These are phyloP conservation scores for Mesocentrotus franciscanus DNA, from an alignment of 53 echinoderm and acorn worm genomes.

Conservation along the genomic window DNA sequence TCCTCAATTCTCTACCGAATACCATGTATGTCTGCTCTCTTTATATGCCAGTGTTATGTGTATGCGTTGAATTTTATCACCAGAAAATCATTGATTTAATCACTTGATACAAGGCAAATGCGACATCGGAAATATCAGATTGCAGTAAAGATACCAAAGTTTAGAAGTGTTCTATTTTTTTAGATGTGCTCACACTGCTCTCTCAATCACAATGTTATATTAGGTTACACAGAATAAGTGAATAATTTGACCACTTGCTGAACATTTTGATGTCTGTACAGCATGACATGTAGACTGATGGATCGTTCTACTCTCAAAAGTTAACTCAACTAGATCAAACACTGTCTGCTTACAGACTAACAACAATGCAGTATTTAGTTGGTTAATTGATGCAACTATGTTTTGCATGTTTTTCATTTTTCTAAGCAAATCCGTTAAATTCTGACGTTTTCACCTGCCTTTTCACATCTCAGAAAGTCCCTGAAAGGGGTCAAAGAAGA, in stretches of 20 bases:
- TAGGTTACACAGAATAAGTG: not conserved
- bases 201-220: not conserved
- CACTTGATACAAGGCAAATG: not conserved
- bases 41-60: not conserved
- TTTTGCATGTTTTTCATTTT: not conserved
- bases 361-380: not conserved
- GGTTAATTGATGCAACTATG: not conserved
- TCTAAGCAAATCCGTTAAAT: not conserved
- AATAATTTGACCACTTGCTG: not conserved
- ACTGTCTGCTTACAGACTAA: not conserved
- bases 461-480: not conserved
- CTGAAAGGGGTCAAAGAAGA: not conserved
- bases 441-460: conserved; percentile 7
- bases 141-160: conserved; percentile 1
- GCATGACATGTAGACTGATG: not conserved
- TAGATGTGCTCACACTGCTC: not conserved
- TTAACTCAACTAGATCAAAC: not conserved
- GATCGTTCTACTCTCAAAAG: not conserved
- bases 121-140: not conserved
- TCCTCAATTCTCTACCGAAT: not conserved
- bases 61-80: conserved; percentile 19
- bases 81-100: not conserved
- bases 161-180: conserved; percentile 20
- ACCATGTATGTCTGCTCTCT: not conserved
- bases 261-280: not conserved